Evolutionary conservation across 2,888 invertebrate genomes (phyloP).

Genomic region (Galeopsomyia nigrocyanea): DNA sequence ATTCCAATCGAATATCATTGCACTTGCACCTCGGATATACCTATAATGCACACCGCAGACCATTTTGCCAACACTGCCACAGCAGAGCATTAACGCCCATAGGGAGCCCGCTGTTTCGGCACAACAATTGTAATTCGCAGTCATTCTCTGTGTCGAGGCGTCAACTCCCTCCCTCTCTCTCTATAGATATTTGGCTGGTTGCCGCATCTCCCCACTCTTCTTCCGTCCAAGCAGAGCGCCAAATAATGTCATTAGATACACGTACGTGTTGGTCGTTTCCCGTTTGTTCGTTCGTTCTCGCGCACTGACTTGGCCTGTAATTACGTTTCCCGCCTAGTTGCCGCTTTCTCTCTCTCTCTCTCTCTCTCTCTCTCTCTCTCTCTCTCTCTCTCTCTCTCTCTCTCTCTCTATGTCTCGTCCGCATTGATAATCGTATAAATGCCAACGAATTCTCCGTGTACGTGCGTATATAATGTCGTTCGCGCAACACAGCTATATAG

Average conservation of each 20-base stretch:
- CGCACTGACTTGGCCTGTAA: constrained; percentile 42
- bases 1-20: constrained; percentile 31
- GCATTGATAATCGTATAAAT: constrained; percentile 59
- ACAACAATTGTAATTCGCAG: constrained; percentile 44
- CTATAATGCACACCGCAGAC: too few species aligned
- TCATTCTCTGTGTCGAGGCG: constrained; percentile 23
- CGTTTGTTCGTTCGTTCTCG: background rate
- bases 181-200: constrained; percentile 33
- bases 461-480: constrained; percentile 51
- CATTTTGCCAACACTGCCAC: too few species aligned
- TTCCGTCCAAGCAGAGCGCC: background rate
- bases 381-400: too few species aligned
- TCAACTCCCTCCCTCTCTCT: too few species aligned
- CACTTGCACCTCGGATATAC: too few species aligned
- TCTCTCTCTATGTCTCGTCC: too few species aligned
- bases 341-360: too few species aligned
- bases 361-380: too few species aligned
- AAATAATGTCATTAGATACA: constrained; percentile 31
- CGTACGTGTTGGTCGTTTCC: background rate
- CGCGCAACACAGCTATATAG: too few species aligned
- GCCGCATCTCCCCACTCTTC: background rate
- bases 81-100: too few species aligned
- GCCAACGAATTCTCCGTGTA: constrained; percentile 51
- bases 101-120: background rate
- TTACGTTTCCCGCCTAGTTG: constrained; percentile 53